phyloP scores from a whole-genome alignment of 2,888 invertebrate genomes.

The Cephus pulcher region DNA sequence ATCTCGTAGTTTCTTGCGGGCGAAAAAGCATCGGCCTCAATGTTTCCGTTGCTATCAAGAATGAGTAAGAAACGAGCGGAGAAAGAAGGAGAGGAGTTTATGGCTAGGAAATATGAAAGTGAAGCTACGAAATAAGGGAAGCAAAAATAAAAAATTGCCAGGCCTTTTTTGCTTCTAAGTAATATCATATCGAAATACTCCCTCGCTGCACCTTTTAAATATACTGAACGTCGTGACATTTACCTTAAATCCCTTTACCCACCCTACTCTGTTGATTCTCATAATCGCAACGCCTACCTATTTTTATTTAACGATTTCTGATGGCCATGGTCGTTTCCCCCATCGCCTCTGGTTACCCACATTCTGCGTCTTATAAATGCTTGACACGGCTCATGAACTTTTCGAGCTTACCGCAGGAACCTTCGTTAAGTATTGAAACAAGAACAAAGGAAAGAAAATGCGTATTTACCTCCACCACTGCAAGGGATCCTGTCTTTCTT shows the following conservation, averaged over 20 bases:
- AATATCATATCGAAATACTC: not conserved
- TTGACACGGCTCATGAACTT: not conserved
- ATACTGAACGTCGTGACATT: not conserved
- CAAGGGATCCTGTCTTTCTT: not conserved
- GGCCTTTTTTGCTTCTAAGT: not conserved
- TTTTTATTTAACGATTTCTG: not conserved
- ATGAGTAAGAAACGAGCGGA: not conserved
- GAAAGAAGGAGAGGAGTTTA: not conserved
- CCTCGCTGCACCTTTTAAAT: not conserved
- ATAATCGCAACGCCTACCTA: not conserved
- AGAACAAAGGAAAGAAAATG: not conserved
- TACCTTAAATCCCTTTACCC: not conserved
- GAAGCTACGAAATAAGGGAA: not conserved
- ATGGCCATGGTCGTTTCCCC: not conserved
- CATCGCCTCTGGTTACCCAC: not conserved
- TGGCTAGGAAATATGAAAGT: constrained; percentile 1
- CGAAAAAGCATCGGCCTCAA: not conserved
- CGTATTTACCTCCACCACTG: not conserved
- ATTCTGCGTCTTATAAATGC: not conserved
- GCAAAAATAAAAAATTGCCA: not conserved
- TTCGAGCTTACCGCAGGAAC: not conserved
- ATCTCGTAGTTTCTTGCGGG: not conserved
- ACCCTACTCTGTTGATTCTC: not conserved
- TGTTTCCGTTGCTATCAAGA: constrained; percentile 4
- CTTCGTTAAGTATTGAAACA: not conserved